phyloP scores from a whole-genome alignment of 1,140 invertebrate species.

The Micrasema longulum region DNA sequence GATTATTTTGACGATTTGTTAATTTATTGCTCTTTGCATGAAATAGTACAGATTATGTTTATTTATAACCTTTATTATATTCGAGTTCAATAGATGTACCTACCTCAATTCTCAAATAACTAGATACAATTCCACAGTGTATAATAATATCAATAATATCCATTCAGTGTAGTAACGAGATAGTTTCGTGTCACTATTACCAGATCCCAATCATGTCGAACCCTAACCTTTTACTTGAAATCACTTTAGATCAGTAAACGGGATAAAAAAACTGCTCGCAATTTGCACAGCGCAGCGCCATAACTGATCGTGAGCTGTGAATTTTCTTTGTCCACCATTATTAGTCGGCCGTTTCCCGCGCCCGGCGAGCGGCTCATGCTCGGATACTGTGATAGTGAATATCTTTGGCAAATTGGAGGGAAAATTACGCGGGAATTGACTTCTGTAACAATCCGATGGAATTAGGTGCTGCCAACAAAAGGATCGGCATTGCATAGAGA shows the following conservation, averaged over 20 bases:
- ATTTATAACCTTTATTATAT: too few relatives aligned
- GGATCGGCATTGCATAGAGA: not conserved
- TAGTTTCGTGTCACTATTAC: not conserved
- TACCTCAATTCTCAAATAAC: too few relatives aligned
- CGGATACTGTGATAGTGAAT: conserved; percentile 28
- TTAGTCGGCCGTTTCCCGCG: not conserved
- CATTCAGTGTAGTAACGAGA: not conserved
- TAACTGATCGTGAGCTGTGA: conserved; percentile 8
- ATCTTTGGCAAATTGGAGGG: conserved; percentile 24
- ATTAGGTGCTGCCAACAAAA: conserved; percentile 18
- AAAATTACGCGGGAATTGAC: conserved; percentile 21
- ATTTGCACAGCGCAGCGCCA: conserved; percentile 17
- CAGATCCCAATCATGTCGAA: not conserved
- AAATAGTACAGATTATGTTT: too few relatives aligned
- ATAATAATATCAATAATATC: too few relatives aligned
- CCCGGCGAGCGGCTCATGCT: not conserved
- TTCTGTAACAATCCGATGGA: conserved; percentile 17
- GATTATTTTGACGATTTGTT: too few relatives aligned
- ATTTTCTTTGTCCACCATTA: conserved; percentile 19
- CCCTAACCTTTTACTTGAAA: not conserved
- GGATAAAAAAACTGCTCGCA: not conserved
- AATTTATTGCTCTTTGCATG: too few relatives aligned
- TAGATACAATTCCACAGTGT: too few relatives aligned
- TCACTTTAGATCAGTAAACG: conserved; percentile 10
- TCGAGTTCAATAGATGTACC: too few relatives aligned